Evolutionary conservation across 2,888 invertebrate genomes (phyloP).

Genomic region (Callinectes sapidus): DNA sequence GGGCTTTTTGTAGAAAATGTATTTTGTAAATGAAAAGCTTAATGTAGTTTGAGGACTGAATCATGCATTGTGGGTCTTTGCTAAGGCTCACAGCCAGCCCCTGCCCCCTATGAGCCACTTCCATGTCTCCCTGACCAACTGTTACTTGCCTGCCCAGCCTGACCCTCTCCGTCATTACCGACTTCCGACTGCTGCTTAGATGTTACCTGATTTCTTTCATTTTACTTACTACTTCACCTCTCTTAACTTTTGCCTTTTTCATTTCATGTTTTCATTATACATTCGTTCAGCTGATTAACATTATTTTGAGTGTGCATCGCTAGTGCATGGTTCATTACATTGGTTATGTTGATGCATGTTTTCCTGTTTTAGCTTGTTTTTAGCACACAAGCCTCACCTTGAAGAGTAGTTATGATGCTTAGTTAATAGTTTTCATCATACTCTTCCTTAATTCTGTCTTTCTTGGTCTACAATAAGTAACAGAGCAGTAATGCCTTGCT

Average conservation of each 20-base stretch:
- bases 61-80: neutral
- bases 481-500: neutral
- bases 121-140: slow-evolving; percentile 64
- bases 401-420: slow-evolving; percentile 1
- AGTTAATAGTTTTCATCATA: neutral
- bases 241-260: slow-evolving; percentile 35
- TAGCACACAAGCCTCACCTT: neutral
- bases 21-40: neutral
- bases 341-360: slow-evolving; percentile 1
- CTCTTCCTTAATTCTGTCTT: neutral
- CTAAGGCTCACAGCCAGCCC: slow-evolving; percentile 13
- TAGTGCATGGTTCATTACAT: neutral
- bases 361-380: neutral
- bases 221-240: slow-evolving; percentile 11
- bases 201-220: neutral
- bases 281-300: slow-evolving; percentile 31
- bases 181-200: slow-evolving; percentile 43
- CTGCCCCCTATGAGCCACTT: slow-evolving; percentile 34
- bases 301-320: slow-evolving; percentile 21
- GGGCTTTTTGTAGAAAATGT: slow-evolving; percentile 2
- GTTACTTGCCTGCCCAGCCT: slow-evolving; percentile 67
- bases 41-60: slow-evolving; percentile 33
- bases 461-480: neutral
- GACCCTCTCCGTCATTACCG: slow-evolving; percentile 46
- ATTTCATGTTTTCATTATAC: slow-evolving; percentile 37